Evolutionary conservation across 1,140 invertebrate genomes (phyloP).

Genomic region (Pachypsylla venusta): DNA sequence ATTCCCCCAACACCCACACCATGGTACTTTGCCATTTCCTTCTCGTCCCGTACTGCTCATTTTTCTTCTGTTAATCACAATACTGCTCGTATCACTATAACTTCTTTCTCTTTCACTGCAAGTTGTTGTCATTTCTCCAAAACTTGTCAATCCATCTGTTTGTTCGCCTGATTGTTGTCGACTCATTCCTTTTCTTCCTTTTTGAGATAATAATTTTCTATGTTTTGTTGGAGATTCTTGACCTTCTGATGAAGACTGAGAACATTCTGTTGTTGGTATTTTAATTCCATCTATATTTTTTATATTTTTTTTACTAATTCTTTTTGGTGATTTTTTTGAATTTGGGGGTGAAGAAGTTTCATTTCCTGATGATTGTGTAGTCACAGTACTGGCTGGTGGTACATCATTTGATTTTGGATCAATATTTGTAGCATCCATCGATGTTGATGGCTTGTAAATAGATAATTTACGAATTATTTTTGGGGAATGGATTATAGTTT

Average conservation of each 20-base stretch:
- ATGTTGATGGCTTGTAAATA: not conserved
- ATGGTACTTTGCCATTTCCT: slow-evolving; percentile 30
- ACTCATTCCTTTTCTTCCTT: slow-evolving; percentile 16
- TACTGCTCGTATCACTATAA: slow-evolving; percentile 25
- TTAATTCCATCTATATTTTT: slow-evolving; percentile 1
- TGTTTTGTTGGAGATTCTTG: slow-evolving; percentile 25
- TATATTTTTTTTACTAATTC: not conserved
- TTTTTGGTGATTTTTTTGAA: not conserved
- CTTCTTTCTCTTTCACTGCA: slow-evolving; percentile 22
- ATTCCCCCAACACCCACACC: slow-evolving; percentile 39
- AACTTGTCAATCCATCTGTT: not conserved
- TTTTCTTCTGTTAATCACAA: slow-evolving; percentile 21
- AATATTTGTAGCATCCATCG: not conserved
- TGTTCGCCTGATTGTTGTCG: not conserved
- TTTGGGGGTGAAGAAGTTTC: not conserved
- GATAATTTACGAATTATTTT: slow-evolving; percentile 6
- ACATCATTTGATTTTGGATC: no score
- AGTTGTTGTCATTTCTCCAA: slow-evolving; percentile 13
- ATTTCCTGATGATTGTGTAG: not conserved
- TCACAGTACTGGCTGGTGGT: not conserved
- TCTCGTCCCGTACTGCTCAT: slow-evolving; percentile 24
- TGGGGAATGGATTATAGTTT: not conserved
- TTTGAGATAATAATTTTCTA: slow-evolving; percentile 19
- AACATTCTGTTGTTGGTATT: slow-evolving; percentile 11
- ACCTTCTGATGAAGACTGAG: slow-evolving; percentile 21